Base-by-base conservation (phyloP, 2,888 invertebrate species). In the Heterodera filipjevi region DNA sequence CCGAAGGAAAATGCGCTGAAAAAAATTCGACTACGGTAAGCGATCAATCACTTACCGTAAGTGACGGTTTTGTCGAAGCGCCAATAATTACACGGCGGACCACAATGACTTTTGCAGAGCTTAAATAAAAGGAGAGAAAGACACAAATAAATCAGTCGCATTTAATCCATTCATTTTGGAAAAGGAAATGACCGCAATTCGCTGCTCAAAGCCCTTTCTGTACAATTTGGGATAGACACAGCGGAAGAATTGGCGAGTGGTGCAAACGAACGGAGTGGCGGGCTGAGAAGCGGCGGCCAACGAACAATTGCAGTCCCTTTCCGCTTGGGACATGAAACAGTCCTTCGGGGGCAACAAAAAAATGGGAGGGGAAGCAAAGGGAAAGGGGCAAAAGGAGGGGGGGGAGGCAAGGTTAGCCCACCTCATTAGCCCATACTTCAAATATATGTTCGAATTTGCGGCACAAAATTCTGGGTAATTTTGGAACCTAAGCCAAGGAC, bases 31-130 rank as follows among this genome's bases (percentile, higher is more conserved):
- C 10, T 19, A 49, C n/a, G n/a, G 22, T 33, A 32, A 22, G 5
- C 49, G 27, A 32, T 8, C 22, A 66, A 49, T 22, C 22, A n/a
- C 14, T 14, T 66, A 75, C 75, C 39, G 76, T 85, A 87, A 79
- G 85, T 86, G 32, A 87, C 80, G 71, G 84, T 81, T 76, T 86
- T 84, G 76, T 81, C 77, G 76, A 86, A 88, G 19, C 83, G 81
- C 86, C 86, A 87, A 46, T 86, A 85, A 16, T 81, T 79, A 66
- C 88, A 88, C 3, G 86, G 86, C 3, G 86, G 82, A 30, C 82
- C 81, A 77, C 88, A 88, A 35, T 82, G 79, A 12, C 78, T 78
- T 77, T 84, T 84, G 76, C 87, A 87, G 27, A 66, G 66, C 73
- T 79, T 27, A 10, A 77, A 66, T 49, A 49, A 49, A 14, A 49